These are phyloP conservation scores for Chloroceryle aenea DNA, from an alignment of 2,113 vertebrate genomes.

Conservation along the genomic window DNA sequence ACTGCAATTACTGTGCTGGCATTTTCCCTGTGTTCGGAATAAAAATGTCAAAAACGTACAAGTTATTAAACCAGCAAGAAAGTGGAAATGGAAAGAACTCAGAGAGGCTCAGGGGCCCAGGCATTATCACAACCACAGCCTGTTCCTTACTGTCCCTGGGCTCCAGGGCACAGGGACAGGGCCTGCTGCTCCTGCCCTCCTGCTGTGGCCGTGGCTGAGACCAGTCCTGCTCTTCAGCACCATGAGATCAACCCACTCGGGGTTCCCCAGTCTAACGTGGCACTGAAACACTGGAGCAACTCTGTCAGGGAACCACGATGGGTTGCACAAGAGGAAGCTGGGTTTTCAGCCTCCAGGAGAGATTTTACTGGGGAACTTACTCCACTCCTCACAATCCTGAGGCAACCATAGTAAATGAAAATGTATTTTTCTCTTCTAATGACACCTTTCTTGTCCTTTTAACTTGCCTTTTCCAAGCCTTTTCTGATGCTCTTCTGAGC, in stretches of 20 bases:
- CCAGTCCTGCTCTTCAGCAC: not conserved
- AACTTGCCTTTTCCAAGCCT: not conserved
- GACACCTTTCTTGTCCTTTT: not conserved
- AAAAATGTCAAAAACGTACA: constrained; percentile 70
- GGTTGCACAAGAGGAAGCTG: rapidly evolving
- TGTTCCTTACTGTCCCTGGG: not conserved
- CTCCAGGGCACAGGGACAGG: not conserved
- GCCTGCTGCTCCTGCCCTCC: not conserved
- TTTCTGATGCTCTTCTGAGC: not conserved
- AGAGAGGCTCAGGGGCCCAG: not conserved
- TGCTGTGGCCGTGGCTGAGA: rapidly evolving
- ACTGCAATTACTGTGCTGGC: constrained; percentile 51
- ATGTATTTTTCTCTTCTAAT: not conserved
- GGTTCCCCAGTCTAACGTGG: not conserved
- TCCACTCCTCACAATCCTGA: rapidly evolving
- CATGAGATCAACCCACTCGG: rapidly evolving
- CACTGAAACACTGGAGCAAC: not conserved
- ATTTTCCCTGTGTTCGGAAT: constrained; percentile 53
- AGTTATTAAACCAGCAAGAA: constrained; percentile 48
- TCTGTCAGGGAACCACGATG: rapidly evolving
- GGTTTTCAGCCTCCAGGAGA: not conserved
- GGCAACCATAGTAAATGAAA: not conserved
- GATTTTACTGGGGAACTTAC: not conserved
- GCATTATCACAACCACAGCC: not conserved
- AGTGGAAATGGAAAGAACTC: constrained; percentile 16